Conservation (phyloP, 2,797 vertebrate genomes). For the Yasuhikotakia modesta region DNA sequence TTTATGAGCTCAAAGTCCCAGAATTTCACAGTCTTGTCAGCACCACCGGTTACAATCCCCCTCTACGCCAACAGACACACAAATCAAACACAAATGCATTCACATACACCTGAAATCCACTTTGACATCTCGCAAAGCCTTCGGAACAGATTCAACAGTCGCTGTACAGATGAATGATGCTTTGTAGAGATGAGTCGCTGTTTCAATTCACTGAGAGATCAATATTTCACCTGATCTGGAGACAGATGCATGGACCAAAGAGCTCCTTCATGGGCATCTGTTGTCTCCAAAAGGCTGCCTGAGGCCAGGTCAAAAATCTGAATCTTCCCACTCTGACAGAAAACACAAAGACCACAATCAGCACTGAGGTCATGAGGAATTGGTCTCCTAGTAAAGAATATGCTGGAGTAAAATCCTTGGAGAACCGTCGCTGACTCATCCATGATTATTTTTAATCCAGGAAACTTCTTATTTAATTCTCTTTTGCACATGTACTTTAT, state of each 20-base stretch:
- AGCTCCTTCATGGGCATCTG: constrained; percentile 83
- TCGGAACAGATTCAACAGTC: not conserved
- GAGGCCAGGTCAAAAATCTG: constrained; percentile 94
- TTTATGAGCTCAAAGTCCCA: constrained; percentile 98
- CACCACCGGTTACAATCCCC: constrained; percentile 90
- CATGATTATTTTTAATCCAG: not conserved
- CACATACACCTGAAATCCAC: constrained; percentile 5
- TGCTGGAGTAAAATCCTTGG: not conserved
- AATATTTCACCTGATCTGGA: constrained; percentile 87
- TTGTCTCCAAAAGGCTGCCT: constrained; percentile 83
- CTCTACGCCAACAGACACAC: constrained; percentile 73
- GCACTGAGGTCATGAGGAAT: not conserved
- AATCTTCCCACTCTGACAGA: constrained; percentile 86
- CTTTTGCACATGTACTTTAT: no score
- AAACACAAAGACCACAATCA: not conserved
- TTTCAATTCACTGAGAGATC: not conserved
- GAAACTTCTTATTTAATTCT: not conserved
- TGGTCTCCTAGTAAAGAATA: not conserved
- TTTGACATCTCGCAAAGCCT: not conserved
- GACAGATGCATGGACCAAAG: constrained; percentile 91
- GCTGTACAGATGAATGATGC: not conserved
- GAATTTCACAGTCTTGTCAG: constrained; percentile 94
- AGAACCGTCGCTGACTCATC: not conserved
- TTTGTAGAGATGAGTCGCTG: not conserved
- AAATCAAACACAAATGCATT: constrained; percentile 18